Percentiles rank a stretch among this genome's conserved stretches.
These are phyloP conservation scores for Xiphophorus couchianus DNA, from an alignment of 2,113 vertebrate species.

Conservation along the genomic window DNA sequence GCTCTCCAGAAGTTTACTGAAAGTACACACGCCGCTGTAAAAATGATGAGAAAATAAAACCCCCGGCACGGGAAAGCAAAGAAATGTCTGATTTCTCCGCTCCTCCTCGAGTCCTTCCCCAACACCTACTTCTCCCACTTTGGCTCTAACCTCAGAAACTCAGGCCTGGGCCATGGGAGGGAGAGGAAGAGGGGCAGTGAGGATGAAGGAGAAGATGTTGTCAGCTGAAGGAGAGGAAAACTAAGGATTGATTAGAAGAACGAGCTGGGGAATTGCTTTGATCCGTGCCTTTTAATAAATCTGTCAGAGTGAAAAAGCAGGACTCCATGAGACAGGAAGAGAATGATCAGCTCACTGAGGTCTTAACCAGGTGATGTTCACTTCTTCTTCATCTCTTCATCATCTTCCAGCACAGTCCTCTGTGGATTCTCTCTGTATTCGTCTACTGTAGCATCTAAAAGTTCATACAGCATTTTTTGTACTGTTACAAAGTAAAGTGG, in stretches of 20 bases:
- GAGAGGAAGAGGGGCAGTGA: neutral
- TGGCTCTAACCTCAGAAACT: constrained; percentile 25
- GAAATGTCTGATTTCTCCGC: neutral
- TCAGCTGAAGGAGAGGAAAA: constrained; percentile 51
- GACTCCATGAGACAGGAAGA: constrained; percentile 51
- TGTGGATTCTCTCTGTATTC: too few relatives aligned
- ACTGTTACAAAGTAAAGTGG: too few relatives aligned
- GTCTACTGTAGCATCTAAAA: too few relatives aligned
- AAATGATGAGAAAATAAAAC: constrained; percentile 28
- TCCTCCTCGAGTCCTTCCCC: constrained; percentile 11
- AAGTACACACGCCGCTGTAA: constrained; percentile 19
- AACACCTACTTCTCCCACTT: constrained; percentile 30
- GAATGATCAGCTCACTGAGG: constrained; percentile 14
- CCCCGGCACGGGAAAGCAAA: constrained; percentile 4
- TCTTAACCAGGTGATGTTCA: constrained; percentile 50
- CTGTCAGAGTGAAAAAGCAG: constrained; percentile 50
- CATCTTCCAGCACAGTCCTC: neutral
- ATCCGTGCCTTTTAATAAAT: constrained; percentile 73
- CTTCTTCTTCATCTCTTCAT: constrained; percentile 44
- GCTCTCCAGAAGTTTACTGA: constrained; percentile 24
- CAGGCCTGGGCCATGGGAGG: constrained; percentile 35
- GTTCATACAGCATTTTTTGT: too few relatives aligned
- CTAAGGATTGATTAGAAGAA: constrained; percentile 28
- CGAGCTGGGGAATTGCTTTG: constrained; percentile 62
- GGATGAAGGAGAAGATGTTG: constrained; percentile 46